These are phyloP conservation scores for Drosophila bifasciata DNA, from an alignment of 1,140 invertebrate genomes.

Conservation along the genomic window DNA sequence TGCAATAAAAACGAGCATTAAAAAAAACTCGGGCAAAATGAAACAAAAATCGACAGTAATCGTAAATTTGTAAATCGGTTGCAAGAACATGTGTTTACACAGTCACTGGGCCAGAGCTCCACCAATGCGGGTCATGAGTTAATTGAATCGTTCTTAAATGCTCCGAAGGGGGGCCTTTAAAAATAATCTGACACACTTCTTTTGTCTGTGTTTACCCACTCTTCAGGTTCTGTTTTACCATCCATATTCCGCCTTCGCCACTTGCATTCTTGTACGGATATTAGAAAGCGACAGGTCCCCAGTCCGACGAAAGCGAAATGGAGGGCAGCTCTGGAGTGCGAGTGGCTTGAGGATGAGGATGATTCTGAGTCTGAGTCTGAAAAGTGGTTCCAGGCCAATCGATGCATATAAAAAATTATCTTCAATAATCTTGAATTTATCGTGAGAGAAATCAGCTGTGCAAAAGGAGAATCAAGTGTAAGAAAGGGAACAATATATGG, in stretches of 20 bases:
- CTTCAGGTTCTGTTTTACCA: slow-evolving; percentile 13
- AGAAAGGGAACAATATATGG: no score
- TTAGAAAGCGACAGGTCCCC: slow-evolving; percentile 51
- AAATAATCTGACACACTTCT: slow-evolving; percentile 72
- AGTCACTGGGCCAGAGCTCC: slow-evolving; percentile 40
- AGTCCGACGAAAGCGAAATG: slow-evolving; percentile 56
- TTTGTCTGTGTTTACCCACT: slow-evolving; percentile 26
- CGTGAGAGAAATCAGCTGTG: slow-evolving; percentile 43
- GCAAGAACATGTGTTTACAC: slow-evolving; percentile 80
- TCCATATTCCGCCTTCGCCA: neutral
- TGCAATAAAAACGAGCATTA: slow-evolving; percentile 68
- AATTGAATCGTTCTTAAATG: slow-evolving; percentile 70
- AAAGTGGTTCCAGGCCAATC: slow-evolving; percentile 43
- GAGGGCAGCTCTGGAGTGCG: slow-evolving; percentile 3
- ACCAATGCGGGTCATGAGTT: slow-evolving; percentile 64
- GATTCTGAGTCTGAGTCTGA: slow-evolving; percentile 32
- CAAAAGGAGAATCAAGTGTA: no score
- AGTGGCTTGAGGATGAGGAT: slow-evolving; percentile 5
- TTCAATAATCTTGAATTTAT: slow-evolving; percentile 41
- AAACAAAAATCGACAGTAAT: slow-evolving; percentile 68
- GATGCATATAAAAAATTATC: slow-evolving; percentile 18
- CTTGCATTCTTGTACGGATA: slow-evolving; percentile 36
- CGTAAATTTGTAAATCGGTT: slow-evolving; percentile 80
- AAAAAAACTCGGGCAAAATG: slow-evolving; percentile 33
- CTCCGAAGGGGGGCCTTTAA: slow-evolving; percentile 42